Conservation (phyloP, 2,888 invertebrate genomes). For the Microplitis manilae region DNA sequence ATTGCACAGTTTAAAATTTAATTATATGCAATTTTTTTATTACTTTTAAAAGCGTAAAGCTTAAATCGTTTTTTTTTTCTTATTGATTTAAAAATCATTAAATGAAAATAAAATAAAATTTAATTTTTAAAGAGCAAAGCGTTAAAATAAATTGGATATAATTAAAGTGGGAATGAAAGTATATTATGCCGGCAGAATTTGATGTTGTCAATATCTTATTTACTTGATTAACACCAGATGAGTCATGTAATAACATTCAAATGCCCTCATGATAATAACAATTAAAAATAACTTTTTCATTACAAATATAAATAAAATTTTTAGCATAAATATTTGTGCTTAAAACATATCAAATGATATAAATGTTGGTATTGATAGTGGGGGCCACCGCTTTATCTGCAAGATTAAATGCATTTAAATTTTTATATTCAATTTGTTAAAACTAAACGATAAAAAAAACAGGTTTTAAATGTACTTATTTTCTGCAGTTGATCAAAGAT, state of each 20-base stretch:
- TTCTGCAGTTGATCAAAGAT: conserved; percentile 31
- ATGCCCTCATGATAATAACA: not conserved
- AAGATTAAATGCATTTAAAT: not conserved
- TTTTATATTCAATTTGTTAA: not conserved
- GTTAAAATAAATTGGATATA: not conserved
- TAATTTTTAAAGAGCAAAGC: not conserved
- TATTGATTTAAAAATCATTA: not conserved
- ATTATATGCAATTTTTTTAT: not conserved
- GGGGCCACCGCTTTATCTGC: not conserved
- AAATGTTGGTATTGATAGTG: not conserved
- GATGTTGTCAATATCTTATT: not conserved
- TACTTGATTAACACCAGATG: not conserved
- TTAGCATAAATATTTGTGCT: not conserved
- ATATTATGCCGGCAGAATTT: not conserved
- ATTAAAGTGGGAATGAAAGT: not conserved
- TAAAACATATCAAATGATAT: not conserved
- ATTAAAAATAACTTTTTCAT: not conserved
- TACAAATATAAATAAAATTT: not conserved
- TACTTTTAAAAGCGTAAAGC: not conserved
- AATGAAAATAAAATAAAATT: not conserved
- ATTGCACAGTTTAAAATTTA: not conserved
- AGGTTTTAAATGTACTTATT: not conserved
- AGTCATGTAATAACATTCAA: not conserved
- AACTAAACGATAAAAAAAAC: not conserved
- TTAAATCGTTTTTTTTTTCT: too few species aligned